phyloP scores from a whole-genome alignment of 1,140 invertebrate species.

The Cylas formicarius region DNA sequence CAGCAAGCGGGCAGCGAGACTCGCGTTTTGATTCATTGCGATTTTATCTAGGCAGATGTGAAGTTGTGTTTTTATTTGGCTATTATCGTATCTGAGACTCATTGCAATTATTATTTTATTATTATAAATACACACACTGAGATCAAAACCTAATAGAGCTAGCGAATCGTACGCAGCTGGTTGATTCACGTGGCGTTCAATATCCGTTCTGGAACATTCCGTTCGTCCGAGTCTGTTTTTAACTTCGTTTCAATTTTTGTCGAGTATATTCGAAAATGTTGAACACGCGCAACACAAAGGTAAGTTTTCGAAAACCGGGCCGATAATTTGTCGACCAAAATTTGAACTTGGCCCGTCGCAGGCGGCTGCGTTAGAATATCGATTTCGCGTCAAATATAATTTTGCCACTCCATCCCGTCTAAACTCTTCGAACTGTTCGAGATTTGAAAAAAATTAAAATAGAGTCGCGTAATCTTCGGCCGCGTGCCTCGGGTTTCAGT shows the following conservation, averaged over 20 bases:
- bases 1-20: no score
- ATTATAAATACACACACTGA: no score
- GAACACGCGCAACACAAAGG: slow-evolving; percentile 19
- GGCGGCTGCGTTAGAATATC: slow-evolving; percentile 15
- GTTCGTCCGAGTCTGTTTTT: neutral
- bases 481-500: neutral
- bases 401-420: neutral
- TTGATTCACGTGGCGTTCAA: no score
- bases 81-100: no score
- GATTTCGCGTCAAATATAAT: slow-evolving; percentile 2
- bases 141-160: no score
- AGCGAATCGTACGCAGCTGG: no score
- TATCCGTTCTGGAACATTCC: no score
- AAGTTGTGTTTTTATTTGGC: no score
- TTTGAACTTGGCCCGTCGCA: neutral
- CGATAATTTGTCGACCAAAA: neutral
- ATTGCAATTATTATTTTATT: no score
- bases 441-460: neutral
- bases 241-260: slow-evolving; percentile 1
- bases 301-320: slow-evolving; percentile 10
- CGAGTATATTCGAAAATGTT: slow-evolving; percentile 5
- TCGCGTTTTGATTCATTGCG: no score
- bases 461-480: neutral
- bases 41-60: no score
- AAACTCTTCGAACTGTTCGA: neutral